phyloP scores from a whole-genome alignment of 2,888 invertebrate genomes.

The Athalia circularis region DNA sequence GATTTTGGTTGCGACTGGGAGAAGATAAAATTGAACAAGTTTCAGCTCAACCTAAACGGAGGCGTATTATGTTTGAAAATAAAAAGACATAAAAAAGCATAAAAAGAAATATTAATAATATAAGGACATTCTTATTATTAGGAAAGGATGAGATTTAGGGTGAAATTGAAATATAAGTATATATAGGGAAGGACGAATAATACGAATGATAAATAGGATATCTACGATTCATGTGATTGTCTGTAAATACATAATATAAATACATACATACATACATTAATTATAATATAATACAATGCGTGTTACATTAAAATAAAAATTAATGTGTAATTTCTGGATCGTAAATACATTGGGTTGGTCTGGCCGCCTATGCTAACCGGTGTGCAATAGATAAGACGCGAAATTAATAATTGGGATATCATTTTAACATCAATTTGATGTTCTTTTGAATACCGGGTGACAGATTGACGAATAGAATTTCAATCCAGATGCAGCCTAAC shows the following conservation, averaged over 20 bases:
- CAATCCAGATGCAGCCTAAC: conserved; percentile 5
- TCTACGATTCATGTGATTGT: conserved; percentile 73
- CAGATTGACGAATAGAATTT: conserved; percentile 1
- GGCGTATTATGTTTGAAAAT: conserved; percentile 26
- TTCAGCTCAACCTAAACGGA: conserved; percentile 68
- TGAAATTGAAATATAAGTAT: conserved; percentile 56
- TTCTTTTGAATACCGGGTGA: not conserved
- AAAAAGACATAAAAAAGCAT: too few species aligned
- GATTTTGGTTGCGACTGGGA: not conserved
- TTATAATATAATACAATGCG: conserved; percentile 71
- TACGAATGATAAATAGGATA: conserved; percentile 70
- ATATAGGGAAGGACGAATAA: conserved; percentile 62
- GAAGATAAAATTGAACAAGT: conserved; percentile 70
- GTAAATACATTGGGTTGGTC: conserved; percentile 65
- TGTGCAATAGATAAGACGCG: conserved; percentile 47
- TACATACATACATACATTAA: conserved; percentile 67
- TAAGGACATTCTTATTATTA: conserved; percentile 41
- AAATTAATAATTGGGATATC: not conserved
- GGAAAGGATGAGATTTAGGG: conserved; percentile 45
- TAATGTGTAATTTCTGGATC: conserved; percentile 69
- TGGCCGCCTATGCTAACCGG: conserved; percentile 73
- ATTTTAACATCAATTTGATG: not conserved
- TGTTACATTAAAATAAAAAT: conserved; percentile 70
- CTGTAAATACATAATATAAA: conserved; percentile 73
- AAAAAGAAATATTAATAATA: conserved; percentile 46